Percentiles rank a stretch among this genome's conserved stretches.
phyloP scores from a whole-genome alignment of 2,888 invertebrate species.

The Drosophila cognata region DNA sequence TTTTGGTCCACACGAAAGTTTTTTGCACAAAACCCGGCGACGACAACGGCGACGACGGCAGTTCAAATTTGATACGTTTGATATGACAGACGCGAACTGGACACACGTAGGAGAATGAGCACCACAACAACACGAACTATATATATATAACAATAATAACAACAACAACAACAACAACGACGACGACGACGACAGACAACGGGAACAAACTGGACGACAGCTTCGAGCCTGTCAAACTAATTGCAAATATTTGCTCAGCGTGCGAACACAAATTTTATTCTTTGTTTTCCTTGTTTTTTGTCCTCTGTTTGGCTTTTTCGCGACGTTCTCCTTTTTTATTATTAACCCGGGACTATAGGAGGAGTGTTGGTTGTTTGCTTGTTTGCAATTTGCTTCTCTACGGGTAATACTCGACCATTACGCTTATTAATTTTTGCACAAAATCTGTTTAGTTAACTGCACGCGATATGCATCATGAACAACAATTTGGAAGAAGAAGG shows the following conservation, averaged over 20 bases:
- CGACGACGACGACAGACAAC: slow-evolving; percentile 14
- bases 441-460: slow-evolving; percentile 50
- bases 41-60: slow-evolving; percentile 10
- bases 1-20: slow-evolving; percentile 14
- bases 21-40: slow-evolving; percentile 24
- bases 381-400: slow-evolving; percentile 42
- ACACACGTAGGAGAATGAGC: slow-evolving; percentile 14
- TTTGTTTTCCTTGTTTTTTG: slow-evolving; percentile 14
- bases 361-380: slow-evolving; percentile 4
- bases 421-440: slow-evolving; percentile 55
- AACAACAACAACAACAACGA: slow-evolving; percentile 12
- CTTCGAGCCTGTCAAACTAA: slow-evolving; percentile 55
- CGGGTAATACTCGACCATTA: slow-evolving; percentile 54
- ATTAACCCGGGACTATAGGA: neutral
- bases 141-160: slow-evolving; percentile 9
- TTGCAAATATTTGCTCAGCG: slow-evolving; percentile 63
- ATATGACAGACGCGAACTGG: slow-evolving; percentile 20
- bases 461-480: slow-evolving; percentile 53
- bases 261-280: slow-evolving; percentile 51
- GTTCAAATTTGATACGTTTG: slow-evolving; percentile 21
- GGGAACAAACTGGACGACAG: slow-evolving; percentile 30
- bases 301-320: slow-evolving; percentile 19
- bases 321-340: neutral
- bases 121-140: slow-evolving; percentile 11
- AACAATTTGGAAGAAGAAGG: slow-evolving; percentile 23